Evolutionary conservation across 2,797 vertebrate species (phyloP).

Genomic region (Onychomys leucogaster): DNA sequence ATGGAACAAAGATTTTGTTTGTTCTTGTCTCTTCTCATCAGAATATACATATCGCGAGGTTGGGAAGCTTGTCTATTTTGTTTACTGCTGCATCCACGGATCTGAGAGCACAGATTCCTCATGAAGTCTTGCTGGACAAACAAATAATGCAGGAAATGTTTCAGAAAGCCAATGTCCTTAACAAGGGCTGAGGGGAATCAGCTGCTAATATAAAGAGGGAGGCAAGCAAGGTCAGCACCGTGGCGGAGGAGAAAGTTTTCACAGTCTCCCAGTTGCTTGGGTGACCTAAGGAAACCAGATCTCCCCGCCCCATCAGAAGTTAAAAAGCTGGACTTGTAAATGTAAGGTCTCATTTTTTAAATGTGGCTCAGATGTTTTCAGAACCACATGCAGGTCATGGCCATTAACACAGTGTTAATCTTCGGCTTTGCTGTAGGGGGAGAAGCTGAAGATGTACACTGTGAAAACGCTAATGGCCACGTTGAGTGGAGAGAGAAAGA

Average conservation of each 20-base stretch:
- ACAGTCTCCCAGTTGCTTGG: neutral
- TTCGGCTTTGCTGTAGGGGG: neutral
- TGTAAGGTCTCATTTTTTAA: neutral
- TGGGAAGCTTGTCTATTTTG: neutral
- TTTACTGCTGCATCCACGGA: neutral
- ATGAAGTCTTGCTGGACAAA: constrained; percentile 31
- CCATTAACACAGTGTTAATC: neutral
- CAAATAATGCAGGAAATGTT: constrained; percentile 15
- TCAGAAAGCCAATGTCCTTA: neutral
- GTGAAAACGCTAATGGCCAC: neutral
- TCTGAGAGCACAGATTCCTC: constrained; percentile 11
- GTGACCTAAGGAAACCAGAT: neutral
- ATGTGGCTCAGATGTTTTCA: constrained; percentile 10
- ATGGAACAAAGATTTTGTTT: neutral
- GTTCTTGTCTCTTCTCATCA: neutral
- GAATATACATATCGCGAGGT: neutral
- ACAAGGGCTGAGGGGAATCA: neutral
- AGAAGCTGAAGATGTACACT: neutral
- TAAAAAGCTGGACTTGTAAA: constrained; percentile 36
- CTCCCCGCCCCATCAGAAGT: neutral
- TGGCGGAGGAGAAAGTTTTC: neutral
- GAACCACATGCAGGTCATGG: neutral
- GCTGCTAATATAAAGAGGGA: neutral
- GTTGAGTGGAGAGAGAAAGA: neutral
- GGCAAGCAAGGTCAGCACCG: neutral